Percentiles rank a stretch among this genome's conserved stretches.
Evolutionary conservation across 2,797 vertebrate species (phyloP).

Genomic region (Setipinna tenuifilis): DNA sequence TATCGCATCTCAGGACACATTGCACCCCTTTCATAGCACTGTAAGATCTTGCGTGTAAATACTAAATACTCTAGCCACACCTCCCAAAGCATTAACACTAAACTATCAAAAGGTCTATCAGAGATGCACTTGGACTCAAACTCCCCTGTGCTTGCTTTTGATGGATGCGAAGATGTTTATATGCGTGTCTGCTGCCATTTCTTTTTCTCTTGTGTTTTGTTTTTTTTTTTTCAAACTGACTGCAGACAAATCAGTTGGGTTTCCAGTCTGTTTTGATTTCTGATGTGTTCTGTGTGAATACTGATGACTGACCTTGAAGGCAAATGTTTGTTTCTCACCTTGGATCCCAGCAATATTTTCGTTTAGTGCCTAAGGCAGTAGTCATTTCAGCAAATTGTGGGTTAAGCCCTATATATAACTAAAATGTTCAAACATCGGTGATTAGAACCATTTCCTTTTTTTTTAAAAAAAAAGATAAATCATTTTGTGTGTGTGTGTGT

Average conservation of each 20-base stretch:
- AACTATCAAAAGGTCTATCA: neutral
- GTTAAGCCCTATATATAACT: neutral
- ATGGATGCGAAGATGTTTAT: neutral
- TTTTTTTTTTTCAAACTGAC: neutral
- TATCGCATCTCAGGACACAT: neutral
- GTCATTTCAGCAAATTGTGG: neutral
- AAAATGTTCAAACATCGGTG: neutral
- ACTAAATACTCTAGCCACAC: slow-evolving; percentile 1
- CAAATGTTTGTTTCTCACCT: neutral
- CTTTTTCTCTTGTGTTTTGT: neutral
- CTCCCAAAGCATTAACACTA: slow-evolving; percentile 1
- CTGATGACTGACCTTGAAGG: neutral
- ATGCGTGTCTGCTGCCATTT: slow-evolving; percentile 1
- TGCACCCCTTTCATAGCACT: neutral
- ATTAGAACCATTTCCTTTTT: too few species aligned
- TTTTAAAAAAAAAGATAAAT: neutral
- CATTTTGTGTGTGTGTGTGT: neutral
- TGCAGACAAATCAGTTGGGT: neutral
- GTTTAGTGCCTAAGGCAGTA: neutral
- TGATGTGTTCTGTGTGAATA: neutral
- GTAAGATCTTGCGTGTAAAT: slow-evolving; percentile 3
- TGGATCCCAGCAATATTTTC: neutral
- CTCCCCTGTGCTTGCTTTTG: neutral
- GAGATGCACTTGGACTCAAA: slow-evolving; percentile 3
- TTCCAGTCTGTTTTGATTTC: neutral